Conservation (phyloP, 2,888 invertebrate species). For the Synergus gifuensis region DNA sequence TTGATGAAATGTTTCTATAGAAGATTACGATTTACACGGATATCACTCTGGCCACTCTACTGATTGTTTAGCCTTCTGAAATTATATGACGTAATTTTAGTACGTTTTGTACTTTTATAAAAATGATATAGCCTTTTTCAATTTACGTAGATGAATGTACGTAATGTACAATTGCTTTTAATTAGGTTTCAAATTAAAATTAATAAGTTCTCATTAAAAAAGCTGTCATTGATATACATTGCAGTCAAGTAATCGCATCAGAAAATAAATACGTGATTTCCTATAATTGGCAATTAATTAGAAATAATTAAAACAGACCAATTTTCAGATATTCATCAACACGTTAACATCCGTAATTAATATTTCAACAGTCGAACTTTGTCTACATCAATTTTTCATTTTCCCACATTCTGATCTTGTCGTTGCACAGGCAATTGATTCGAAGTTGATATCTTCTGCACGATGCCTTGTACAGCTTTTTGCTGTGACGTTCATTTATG, state of each 20-base stretch:
- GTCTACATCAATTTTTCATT: slow-evolving; percentile 18
- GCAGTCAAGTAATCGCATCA: slow-evolving; percentile 5
- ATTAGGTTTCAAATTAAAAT: neutral
- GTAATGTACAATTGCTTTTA: neutral
- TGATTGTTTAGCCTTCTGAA: neutral
- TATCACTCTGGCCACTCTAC: neutral
- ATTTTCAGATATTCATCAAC: neutral
- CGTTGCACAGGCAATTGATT: slow-evolving; percentile 3
- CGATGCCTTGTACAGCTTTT: slow-evolving; percentile 13
- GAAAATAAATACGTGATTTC: neutral
- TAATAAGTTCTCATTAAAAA: neutral
- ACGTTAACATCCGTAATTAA: neutral
- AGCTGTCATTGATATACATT: neutral
- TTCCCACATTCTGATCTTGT: slow-evolving; percentile 16
- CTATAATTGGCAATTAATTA: slow-evolving; percentile 16
- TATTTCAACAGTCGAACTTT: neutral
- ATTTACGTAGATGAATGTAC: no score
- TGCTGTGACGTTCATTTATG: slow-evolving; percentile 4
- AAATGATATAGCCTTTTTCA: neutral
- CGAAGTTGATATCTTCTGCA: slow-evolving; percentile 17
- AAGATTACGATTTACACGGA: slow-evolving; percentile 9
- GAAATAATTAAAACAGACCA: slow-evolving; percentile 12
- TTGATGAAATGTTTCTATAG: neutral
- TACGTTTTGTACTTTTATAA: neutral
- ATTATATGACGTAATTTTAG: neutral